Percentiles rank a stretch among this genome's conserved stretches.
These are phyloP conservation scores for Istiophorus platypterus DNA, from an alignment of 2,113 vertebrate genomes.

Conservation along the genomic window DNA sequence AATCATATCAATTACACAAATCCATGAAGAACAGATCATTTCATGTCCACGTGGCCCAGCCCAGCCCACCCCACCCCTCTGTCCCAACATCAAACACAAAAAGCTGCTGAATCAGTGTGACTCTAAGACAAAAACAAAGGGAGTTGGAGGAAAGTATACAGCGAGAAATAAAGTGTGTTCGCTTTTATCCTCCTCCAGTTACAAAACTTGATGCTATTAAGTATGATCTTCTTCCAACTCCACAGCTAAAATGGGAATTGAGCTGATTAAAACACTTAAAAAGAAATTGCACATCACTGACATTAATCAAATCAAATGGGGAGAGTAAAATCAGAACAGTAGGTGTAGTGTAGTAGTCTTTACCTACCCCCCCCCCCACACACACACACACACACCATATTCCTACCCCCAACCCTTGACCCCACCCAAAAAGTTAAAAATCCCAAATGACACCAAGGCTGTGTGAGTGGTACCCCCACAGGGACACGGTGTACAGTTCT, in stretches of 20 bases:
- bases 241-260: slow-evolving; percentile 36
- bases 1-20: slow-evolving; percentile 81
- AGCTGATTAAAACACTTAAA: slow-evolving; percentile 39
- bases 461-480: neutral
- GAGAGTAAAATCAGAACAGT: slow-evolving; percentile 37
- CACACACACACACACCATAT: neutral
- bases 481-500: slow-evolving; percentile 17
- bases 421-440: slow-evolving; percentile 17
- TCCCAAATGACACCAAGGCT: slow-evolving; percentile 35
- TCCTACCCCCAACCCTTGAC: neutral
- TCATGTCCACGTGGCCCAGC: slow-evolving; percentile 66
- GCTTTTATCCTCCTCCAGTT: slow-evolving; percentile 44
- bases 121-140: slow-evolving; percentile 70
- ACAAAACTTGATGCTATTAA: slow-evolving; percentile 50
- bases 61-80: slow-evolving; percentile 22
- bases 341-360: slow-evolving; percentile 11
- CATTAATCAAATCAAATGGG: slow-evolving; percentile 31
- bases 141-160: slow-evolving; percentile 39
- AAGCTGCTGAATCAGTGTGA: slow-evolving; percentile 73
- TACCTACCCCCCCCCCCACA: neutral
- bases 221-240: slow-evolving; percentile 31
- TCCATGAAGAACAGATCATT: slow-evolving; percentile 82
- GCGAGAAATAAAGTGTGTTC: slow-evolving; percentile 51
- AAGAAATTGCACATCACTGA: slow-evolving; percentile 32
- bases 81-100: slow-evolving; percentile 48